Percentiles rank a stretch among this genome's conserved stretches.
Evolutionary conservation across 1,140 invertebrate genomes (phyloP).

Genomic region (Neomicropteryx cornuta): DNA sequence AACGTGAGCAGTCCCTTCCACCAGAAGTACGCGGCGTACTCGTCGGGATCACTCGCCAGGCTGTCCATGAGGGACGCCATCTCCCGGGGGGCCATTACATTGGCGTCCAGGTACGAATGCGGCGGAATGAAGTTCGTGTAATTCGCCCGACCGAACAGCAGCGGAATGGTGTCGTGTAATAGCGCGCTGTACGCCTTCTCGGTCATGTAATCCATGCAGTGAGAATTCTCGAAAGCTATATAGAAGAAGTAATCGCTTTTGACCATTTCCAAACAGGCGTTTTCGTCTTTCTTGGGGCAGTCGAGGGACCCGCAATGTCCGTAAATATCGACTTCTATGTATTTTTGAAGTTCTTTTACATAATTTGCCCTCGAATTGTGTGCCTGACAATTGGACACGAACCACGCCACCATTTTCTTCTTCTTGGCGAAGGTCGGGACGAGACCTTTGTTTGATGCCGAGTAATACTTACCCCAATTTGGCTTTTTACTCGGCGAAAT

Average conservation of each 20-base stretch:
- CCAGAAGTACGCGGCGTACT: conserved; percentile 40
- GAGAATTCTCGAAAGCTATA: conserved; percentile 49
- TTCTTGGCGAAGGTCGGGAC: conserved; percentile 20
- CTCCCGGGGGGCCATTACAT: conserved; percentile 37
- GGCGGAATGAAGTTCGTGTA: conserved; percentile 28
- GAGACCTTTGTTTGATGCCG: background rate
- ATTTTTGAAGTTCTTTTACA: conserved; percentile 39
- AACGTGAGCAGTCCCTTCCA: conserved; percentile 25
- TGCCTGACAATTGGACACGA: conserved; percentile 49
- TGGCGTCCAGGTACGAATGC: conserved; percentile 47
- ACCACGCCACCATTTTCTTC: conserved; percentile 42
- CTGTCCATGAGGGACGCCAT: conserved; percentile 40
- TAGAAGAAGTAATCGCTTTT: conserved; percentile 48
- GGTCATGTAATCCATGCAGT: conserved; percentile 44
- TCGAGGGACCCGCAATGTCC: conserved; percentile 42
- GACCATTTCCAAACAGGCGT: conserved; percentile 29
- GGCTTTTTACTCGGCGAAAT: conserved; percentile 16
- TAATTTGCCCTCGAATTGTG: conserved; percentile 40
- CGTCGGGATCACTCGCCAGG: conserved; percentile 28
- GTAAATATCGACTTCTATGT: conserved; percentile 53
- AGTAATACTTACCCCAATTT: background rate
- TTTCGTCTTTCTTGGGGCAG: conserved; percentile 20
- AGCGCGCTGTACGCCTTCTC: conserved; percentile 43
- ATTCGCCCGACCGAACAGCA: conserved; percentile 45
- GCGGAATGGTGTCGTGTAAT: conserved; percentile 36